Conservation (phyloP, 2,888 invertebrate species). For the Aporophyla lueneburgensis region DNA sequence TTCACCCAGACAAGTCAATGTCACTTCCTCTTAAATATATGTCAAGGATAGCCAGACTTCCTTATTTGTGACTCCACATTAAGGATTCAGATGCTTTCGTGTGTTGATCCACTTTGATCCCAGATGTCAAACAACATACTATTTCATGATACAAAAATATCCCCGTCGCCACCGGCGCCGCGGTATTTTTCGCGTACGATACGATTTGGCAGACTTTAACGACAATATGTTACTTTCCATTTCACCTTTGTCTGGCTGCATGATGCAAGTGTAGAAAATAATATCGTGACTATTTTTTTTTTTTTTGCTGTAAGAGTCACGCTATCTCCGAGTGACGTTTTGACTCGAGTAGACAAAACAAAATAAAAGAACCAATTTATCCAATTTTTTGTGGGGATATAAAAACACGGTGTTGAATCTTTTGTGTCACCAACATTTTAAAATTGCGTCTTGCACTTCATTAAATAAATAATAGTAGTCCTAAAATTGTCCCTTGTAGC, state of each 20-base stretch:
- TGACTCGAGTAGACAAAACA: slow-evolving; percentile 48
- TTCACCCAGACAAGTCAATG: neutral
- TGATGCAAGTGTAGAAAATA: slow-evolving; percentile 57
- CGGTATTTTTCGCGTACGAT: slow-evolving; percentile 66
- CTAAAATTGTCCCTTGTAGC: slow-evolving; percentile 14
- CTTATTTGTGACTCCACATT: slow-evolving; percentile 26
- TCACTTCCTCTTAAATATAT: slow-evolving; percentile 2
- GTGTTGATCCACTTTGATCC: slow-evolving; percentile 66
- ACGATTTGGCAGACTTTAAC: slow-evolving; percentile 71
- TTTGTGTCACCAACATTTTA: slow-evolving; percentile 12
- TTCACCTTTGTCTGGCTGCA: slow-evolving; percentile 64
- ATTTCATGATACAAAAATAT: slow-evolving; percentile 70
- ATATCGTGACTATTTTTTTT: neutral
- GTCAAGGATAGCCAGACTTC: slow-evolving; percentile 24
- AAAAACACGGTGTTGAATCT: slow-evolving; percentile 25
- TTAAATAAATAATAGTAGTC: neutral
- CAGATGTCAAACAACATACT: slow-evolving; percentile 70
- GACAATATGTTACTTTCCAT: slow-evolving; percentile 50
- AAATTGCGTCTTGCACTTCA: neutral
- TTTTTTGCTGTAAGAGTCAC: slow-evolving; percentile 45
- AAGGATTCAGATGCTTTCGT: slow-evolving; percentile 48
- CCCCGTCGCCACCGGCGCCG: slow-evolving; percentile 68
- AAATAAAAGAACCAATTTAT: slow-evolving; percentile 39
- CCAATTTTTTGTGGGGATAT: slow-evolving; percentile 2
- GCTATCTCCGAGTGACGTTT: slow-evolving; percentile 38